These are phyloP conservation scores for Caerostris darwini DNA, from an alignment of 1,140 invertebrate species.

Conservation along the genomic window DNA sequence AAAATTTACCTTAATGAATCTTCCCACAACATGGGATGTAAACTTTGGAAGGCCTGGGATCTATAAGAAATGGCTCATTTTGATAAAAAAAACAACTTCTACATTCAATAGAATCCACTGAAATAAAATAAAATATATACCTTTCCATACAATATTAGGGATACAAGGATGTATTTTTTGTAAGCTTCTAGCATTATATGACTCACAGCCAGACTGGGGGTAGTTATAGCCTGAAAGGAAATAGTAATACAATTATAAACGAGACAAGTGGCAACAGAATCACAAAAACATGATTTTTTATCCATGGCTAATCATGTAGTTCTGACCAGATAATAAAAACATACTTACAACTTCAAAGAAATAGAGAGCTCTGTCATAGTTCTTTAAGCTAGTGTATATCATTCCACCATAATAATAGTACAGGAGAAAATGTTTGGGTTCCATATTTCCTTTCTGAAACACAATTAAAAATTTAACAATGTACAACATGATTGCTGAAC, in stretches of 20 bases:
- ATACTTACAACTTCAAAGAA: constrained; percentile 91
- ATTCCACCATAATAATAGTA: constrained; percentile 99
- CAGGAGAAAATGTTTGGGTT: constrained; percentile 94
- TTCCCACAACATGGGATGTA: constrained; percentile 92
- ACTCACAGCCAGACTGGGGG: constrained; percentile 94
- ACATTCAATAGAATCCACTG: not conserved
- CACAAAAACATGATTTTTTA: no score
- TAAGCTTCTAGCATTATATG: constrained; percentile 98
- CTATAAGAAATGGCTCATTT: constrained; percentile 81
- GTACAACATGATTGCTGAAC: not conserved
- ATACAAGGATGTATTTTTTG: constrained; percentile 97
- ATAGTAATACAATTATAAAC: not conserved
- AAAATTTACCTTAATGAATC: constrained; percentile 89
- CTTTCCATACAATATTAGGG: constrained; percentile 94
- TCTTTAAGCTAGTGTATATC: constrained; percentile 96
- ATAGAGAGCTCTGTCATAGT: constrained; percentile 95
- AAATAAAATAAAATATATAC: constrained; percentile 81
- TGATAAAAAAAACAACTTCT: not conserved
- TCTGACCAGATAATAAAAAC: not conserved
- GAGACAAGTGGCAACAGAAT: no score
- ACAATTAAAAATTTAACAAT: not conserved
- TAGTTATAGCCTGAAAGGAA: constrained; percentile 87
- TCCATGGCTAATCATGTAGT: no score
- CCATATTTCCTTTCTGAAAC: constrained; percentile 88
- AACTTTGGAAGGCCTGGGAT: constrained; percentile 92